Percentiles rank a stretch among this genome's conserved stretches.
Conservation (phyloP, 1,140 invertebrate genomes). For the Microplitis mediator region DNA sequence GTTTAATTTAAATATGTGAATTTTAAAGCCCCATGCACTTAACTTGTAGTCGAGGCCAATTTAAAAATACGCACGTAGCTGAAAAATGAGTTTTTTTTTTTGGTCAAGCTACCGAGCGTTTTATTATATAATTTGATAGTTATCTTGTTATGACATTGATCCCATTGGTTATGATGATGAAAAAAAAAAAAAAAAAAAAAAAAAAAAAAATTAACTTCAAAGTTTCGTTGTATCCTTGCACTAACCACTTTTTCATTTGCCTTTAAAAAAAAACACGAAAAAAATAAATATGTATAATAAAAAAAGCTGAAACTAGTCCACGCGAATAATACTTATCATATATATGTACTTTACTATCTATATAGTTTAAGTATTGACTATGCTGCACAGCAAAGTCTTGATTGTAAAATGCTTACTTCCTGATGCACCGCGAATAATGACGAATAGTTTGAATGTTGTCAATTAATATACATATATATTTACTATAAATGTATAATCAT, state of each 20-base stretch:
- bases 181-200: neutral
- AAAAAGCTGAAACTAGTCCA: no score
- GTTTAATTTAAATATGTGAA: constrained; percentile 1
- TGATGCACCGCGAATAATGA: constrained; percentile 10
- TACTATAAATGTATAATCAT: neutral
- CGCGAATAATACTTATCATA: neutral
- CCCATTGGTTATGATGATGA: neutral
- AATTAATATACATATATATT: neutral
- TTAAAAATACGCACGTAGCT: constrained; percentile 9
- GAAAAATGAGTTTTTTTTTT: neutral
- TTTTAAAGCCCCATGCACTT: constrained; percentile 1
- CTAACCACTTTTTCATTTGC: neutral
- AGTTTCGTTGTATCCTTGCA: constrained; percentile 9
- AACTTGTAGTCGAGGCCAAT: neutral
- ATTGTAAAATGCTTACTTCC: neutral
- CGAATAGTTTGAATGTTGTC: constrained; percentile 18
- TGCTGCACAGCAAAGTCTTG: constrained; percentile 9
- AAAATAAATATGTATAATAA: neutral
- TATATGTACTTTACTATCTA: neutral
- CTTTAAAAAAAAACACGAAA: no score
- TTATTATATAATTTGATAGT: neutral
- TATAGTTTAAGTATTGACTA: neutral
- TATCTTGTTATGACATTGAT: constrained; percentile 13
- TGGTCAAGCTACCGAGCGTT: constrained; percentile 19
- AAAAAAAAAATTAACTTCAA: neutral